Percentiles rank a stretch among this genome's conserved stretches.
phyloP scores from a whole-genome alignment of 2,113 vertebrate species.

The Myodes glareolus region DNA sequence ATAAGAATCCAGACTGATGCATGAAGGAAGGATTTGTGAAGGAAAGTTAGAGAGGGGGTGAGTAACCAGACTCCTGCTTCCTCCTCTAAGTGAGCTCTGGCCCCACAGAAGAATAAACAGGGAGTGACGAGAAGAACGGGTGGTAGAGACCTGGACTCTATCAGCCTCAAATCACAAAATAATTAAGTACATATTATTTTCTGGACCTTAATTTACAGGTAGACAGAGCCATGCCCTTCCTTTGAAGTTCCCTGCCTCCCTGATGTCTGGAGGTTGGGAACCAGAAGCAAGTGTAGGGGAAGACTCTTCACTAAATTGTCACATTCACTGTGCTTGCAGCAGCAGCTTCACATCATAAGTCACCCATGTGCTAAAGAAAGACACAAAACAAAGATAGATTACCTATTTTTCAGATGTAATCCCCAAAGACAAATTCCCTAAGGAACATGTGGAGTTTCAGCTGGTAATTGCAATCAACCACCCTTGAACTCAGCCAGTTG shows the following conservation, averaged over 20 bases:
- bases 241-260: not conserved
- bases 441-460: accelerated
- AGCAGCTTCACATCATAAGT: not conserved
- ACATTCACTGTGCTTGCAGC: not conserved
- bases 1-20: not conserved
- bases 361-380: not conserved
- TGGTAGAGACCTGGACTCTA: not conserved
- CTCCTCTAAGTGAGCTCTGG: not conserved
- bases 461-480: accelerated
- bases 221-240: not conserved
- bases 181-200: not conserved
- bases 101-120: not conserved
- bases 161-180: not conserved
- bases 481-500: not conserved
- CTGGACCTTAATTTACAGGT: not conserved
- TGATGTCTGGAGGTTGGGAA: not conserved
- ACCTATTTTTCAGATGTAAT: too few species aligned
- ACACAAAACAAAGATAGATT: not conserved
- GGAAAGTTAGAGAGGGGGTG: too few species aligned
- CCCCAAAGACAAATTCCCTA: not conserved
- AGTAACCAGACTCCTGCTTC: too few species aligned
- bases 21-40: not conserved
- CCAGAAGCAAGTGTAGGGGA: not conserved
- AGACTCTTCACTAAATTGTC: accelerated
- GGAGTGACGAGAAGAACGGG: not conserved